Base-by-base conservation (phyloP, 2,797 vertebrate genomes). In the Bovichtus variegatus region DNA sequence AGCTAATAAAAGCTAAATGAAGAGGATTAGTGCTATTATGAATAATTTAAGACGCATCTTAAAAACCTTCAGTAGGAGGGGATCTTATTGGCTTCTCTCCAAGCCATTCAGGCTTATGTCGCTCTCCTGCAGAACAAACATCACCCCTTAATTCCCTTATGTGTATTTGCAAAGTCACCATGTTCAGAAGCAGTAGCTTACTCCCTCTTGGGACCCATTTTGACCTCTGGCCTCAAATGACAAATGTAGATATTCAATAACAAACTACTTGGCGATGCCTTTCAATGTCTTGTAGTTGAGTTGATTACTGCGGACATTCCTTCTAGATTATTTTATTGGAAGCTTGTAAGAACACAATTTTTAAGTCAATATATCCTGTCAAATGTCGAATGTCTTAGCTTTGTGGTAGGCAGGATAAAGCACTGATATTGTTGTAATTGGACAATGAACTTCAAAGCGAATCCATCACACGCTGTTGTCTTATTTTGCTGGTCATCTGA, bases 31-130 rank as follows among this genome's bases (percentile, higher is more conserved):
- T 12, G 65, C 57, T 31, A 25, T 66, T 76, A 86, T 94, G 84
- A 95, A 94, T 94, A 87, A 95, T 92, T 93, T 59, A 94, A 86
- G 74, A 84, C 11, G 23, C 54, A 29, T 59, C 64, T 87, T 84
- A 90, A 90, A 90, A 71, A 83, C 81, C 79, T 93, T 87, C 83
- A n/a, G 27, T 70, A 76, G 83, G 76, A 66, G 53, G 51, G 71
- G 76, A 64, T 67, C 71, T 83, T 71, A 69, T 36, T 80, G 41
- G 69, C 69, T 74, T 65, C 49, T 76, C 34, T 74, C 60, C 23
- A 57, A 88, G 80, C 61, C 54, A 54, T 70, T 80, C 51, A 59
- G 71, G 61, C 62, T 81, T n/a, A 23, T 60, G 78, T 55, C 59
- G 73, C 66, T 72, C 46, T 60, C 83, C 72, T 38, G 27, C 78